Conservation (phyloP, 2,113 vertebrate genomes). For the Erpornis zantholeuca region DNA sequence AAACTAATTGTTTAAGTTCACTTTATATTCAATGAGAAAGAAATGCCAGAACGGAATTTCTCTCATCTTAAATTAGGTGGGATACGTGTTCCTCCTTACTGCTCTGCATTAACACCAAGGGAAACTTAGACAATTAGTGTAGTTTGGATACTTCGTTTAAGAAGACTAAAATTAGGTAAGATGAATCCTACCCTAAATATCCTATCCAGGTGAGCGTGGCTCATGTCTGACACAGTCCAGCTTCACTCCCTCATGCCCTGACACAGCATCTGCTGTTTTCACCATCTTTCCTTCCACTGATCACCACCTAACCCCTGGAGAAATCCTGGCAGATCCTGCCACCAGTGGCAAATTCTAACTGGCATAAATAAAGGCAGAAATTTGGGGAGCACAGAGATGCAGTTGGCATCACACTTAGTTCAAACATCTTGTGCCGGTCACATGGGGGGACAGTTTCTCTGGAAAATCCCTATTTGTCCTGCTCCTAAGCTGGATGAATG, state of each 20-base stretch:
- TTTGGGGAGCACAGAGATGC: background rate
- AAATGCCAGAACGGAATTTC: conserved; percentile 17
- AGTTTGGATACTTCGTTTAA: background rate
- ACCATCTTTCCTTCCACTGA: background rate
- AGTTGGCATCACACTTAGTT: background rate
- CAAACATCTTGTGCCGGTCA: background rate
- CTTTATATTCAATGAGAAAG: background rate
- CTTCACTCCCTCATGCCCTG: background rate
- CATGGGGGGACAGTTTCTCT: background rate
- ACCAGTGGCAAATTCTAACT: background rate
- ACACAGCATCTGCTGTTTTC: background rate
- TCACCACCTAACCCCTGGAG: background rate
- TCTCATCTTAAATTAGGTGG: conserved; percentile 7
- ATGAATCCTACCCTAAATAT: background rate
- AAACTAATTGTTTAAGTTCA: conserved; percentile 27
- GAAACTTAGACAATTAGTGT: background rate
- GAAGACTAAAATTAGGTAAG: background rate
- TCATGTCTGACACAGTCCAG: fast-evolving
- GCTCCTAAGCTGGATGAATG: background rate
- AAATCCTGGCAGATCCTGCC: background rate
- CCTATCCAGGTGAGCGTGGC: background rate
- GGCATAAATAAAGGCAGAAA: background rate
- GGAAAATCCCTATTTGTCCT: background rate
- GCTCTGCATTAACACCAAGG: background rate
- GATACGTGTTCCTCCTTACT: background rate